Conservation (phyloP, 1,140 invertebrate species). For the Heliconius melpomene region DNA sequence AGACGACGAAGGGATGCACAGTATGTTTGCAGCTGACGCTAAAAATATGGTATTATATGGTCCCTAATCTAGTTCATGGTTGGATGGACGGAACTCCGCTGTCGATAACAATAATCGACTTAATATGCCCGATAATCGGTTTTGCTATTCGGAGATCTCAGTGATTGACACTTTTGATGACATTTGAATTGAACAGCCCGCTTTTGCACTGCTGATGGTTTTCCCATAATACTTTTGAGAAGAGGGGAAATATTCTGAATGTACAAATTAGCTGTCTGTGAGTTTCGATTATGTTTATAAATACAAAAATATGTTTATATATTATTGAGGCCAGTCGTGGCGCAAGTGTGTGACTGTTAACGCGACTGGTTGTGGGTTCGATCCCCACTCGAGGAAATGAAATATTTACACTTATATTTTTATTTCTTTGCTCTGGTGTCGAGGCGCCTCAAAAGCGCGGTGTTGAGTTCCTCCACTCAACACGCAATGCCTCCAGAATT, state of each 20-base stretch:
- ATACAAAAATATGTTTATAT: neutral
- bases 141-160: slow-evolving; percentile 77
- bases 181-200: slow-evolving; percentile 64
- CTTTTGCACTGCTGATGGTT: slow-evolving; percentile 50
- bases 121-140: slow-evolving; percentile 80
- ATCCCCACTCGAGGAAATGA: too few species aligned
- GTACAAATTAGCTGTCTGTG: neutral
- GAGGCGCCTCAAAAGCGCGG: too few species aligned
- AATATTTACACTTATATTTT: too few species aligned
- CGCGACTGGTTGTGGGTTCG: too few species aligned
- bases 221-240: slow-evolving; percentile 49
- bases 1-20: slow-evolving; percentile 58
- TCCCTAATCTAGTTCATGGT: slow-evolving; percentile 79
- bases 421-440: too few species aligned
- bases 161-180: slow-evolving; percentile 79
- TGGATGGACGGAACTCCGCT: slow-evolving; percentile 60
- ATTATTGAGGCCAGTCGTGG: neutral
- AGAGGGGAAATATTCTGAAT: slow-evolving; percentile 36
- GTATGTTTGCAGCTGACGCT: slow-evolving; percentile 77
- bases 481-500: too few species aligned
- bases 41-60: slow-evolving; percentile 78
- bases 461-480: too few species aligned
- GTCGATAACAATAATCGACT: slow-evolving; percentile 79
- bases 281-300: neutral
- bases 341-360: too few species aligned